Percentiles rank a stretch among this genome's conserved stretches.
These are phyloP conservation scores for Adelges cooleyi DNA, from an alignment of 1,140 invertebrate species.

Conservation along the genomic window DNA sequence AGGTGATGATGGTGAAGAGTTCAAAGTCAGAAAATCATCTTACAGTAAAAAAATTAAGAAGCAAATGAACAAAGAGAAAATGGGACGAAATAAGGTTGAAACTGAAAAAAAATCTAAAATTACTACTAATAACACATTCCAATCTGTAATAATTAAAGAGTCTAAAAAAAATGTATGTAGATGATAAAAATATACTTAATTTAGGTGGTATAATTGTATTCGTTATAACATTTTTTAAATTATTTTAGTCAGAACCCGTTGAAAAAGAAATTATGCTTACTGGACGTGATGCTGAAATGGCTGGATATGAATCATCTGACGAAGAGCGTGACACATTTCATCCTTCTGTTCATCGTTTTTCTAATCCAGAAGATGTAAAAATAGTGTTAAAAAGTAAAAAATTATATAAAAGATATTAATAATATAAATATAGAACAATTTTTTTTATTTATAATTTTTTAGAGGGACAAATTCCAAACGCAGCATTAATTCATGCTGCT, in stretches of 20 bases:
- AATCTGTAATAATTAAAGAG: constrained; percentile 25
- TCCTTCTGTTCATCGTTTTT: constrained; percentile 44
- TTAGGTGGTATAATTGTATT: too few species aligned
- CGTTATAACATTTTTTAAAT: too few species aligned
- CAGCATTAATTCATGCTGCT: constrained; percentile 88
- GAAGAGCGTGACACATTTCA: constrained; percentile 43
- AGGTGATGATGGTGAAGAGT: constrained; percentile 76
- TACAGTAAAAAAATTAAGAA: constrained; percentile 82
- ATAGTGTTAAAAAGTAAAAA: constrained; percentile 55
- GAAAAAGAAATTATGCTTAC: constrained; percentile 48
- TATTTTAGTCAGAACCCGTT: constrained; percentile 30
- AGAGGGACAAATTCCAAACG: constrained; percentile 87
- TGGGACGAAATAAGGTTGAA: constrained; percentile 40
- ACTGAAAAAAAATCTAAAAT: constrained; percentile 16
- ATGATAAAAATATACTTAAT: too few species aligned
- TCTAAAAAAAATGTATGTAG: constrained; percentile 30
- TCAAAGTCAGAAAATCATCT: constrained; percentile 89
- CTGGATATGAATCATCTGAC: constrained; percentile 58
- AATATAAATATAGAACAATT: constrained; percentile 2
- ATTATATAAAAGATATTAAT: constrained; percentile 25
- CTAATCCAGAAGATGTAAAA: constrained; percentile 54
- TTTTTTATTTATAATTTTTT: constrained; percentile 8
- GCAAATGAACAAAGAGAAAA: constrained; percentile 59
- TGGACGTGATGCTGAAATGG: constrained; percentile 64
- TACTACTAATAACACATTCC: constrained; percentile 22